These are phyloP conservation scores for Trichoplusia ni DNA, from an alignment of 1,140 invertebrate genomes.

Conservation along the genomic window DNA sequence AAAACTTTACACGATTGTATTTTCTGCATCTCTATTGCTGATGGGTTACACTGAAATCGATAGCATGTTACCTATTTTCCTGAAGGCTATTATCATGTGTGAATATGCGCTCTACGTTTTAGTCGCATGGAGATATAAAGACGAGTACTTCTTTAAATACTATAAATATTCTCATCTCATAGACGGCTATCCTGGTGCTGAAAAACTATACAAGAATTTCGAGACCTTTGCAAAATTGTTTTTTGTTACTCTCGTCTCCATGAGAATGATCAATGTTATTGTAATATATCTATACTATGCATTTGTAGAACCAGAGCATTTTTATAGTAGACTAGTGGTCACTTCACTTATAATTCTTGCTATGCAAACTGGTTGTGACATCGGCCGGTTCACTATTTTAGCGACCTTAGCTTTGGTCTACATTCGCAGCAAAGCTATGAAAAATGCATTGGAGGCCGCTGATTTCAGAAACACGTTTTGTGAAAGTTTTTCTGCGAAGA, in stretches of 20 bases:
- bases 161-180: not conserved
- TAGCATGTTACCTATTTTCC: too few relatives aligned
- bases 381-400: not conserved
- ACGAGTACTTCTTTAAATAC: not conserved
- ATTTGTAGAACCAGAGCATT: too few relatives aligned
- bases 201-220: not conserved
- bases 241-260: too few relatives aligned
- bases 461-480: not conserved
- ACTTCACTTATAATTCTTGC: too few relatives aligned
- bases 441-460: not conserved
- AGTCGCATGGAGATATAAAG: not conserved
- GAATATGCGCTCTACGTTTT: not conserved
- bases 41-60: not conserved
- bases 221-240: not conserved
- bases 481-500: not conserved
- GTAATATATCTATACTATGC: too few relatives aligned
- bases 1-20: not conserved
- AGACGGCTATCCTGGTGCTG: not conserved
- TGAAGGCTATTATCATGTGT: not conserved
- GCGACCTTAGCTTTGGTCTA: not conserved
- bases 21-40: not conserved
- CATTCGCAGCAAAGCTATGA: not conserved
- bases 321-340: too few relatives aligned
- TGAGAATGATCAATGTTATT: too few relatives aligned
- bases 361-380: too few relatives aligned